A percentile compares a stretch with the other conserved stretches of the same genome.
phyloP scores from a whole-genome alignment of 1,140 invertebrate species.

The Gonioctena quinquepunctata region DNA sequence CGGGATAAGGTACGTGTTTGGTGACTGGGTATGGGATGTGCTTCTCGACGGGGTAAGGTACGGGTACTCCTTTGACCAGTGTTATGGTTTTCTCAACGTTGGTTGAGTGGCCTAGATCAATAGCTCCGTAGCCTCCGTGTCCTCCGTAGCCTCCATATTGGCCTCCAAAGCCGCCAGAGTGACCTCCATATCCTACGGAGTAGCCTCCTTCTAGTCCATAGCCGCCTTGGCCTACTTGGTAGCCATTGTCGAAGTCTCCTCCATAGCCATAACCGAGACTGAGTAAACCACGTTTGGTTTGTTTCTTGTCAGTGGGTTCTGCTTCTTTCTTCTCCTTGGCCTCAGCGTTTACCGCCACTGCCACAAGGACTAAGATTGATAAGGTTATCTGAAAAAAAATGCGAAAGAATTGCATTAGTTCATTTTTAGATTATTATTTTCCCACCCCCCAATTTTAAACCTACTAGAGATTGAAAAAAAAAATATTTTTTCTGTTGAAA shows the following conservation, averaged over 20 bases:
- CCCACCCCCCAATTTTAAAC: no score
- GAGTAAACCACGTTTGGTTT: conserved; percentile 66
- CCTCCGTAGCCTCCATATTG: conserved; percentile 41
- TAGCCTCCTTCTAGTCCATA: conserved; percentile 49
- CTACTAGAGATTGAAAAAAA: background rate
- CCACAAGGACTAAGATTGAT: conserved; percentile 73
- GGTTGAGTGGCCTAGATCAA: conserved; percentile 44
- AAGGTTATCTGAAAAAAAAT: conserved; percentile 66
- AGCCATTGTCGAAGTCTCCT: conserved; percentile 63
- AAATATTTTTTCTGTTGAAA: background rate
- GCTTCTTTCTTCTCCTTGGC: conserved; percentile 65
- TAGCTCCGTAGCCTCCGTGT: conserved; percentile 21
- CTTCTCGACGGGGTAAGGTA: conserved; percentile 64
- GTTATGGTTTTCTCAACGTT: conserved; percentile 66
- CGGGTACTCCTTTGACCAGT: conserved; percentile 50
- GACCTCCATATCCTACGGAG: conserved; percentile 40
- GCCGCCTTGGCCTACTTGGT: conserved; percentile 57
- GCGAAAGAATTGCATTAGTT: background rate
- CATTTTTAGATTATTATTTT: background rate
- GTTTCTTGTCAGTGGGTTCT: conserved; percentile 67
- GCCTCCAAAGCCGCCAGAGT: no score
- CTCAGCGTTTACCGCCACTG: conserved; percentile 65
- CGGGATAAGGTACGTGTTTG: conserved; percentile 60
- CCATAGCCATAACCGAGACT: conserved; percentile 65
- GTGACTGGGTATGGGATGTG: conserved; percentile 65